Conservation (phyloP, 1,140 invertebrate genomes). For the Ooceraea biroi region DNA sequence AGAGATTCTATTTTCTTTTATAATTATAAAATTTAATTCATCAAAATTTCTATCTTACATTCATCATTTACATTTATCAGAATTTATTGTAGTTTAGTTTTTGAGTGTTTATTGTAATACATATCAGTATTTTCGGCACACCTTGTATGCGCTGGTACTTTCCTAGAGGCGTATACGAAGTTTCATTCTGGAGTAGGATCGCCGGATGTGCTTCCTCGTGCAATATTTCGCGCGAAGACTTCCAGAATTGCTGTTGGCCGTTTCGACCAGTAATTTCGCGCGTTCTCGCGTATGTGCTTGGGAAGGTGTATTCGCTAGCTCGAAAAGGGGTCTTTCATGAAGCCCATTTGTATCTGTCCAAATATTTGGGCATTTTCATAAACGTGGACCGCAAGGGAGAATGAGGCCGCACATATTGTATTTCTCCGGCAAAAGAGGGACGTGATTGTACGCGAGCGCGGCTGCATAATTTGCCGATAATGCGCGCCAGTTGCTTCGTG, state of each 20-base stretch:
- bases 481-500: constrained; percentile 29
- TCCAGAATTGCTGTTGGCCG: constrained; percentile 45
- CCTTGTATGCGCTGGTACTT: constrained; percentile 32
- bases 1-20: no score
- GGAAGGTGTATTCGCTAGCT: constrained; percentile 26
- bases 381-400: constrained; percentile 20
- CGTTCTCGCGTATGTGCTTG: constrained; percentile 13
- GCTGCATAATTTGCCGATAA: constrained; percentile 69
- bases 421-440: constrained; percentile 42
- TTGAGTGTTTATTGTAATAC: neutral
- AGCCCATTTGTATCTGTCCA: constrained; percentile 63
- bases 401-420: constrained; percentile 32
- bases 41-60: no score
- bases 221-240: constrained; percentile 51
- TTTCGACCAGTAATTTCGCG: constrained; percentile 39
- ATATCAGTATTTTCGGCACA: constrained; percentile 10
- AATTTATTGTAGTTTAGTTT: neutral
- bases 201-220: constrained; percentile 1
- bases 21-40: neutral
- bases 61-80: neutral
- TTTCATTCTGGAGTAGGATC: constrained; percentile 32
- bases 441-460: constrained; percentile 59
- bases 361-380: constrained; percentile 73
- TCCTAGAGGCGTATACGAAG: constrained; percentile 1
- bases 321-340: constrained; percentile 57